Evolutionary conservation across 2,888 invertebrate species (phyloP).

Genomic region (Hoplodrina ambigua): DNA sequence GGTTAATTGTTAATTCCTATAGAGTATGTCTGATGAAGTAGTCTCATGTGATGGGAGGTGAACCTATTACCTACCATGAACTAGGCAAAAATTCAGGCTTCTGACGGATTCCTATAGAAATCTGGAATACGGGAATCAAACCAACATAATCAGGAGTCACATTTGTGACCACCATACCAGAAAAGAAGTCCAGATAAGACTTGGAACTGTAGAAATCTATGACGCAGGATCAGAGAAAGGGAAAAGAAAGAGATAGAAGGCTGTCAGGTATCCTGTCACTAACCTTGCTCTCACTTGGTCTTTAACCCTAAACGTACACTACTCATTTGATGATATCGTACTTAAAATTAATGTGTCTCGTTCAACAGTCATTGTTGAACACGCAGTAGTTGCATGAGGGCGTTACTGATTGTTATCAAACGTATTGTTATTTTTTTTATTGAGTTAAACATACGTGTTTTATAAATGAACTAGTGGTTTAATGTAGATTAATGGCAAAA

Average conservation of each 20-base stretch:
- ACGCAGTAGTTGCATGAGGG: constrained; percentile 43
- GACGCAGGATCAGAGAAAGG: neutral
- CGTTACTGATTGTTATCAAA: constrained; percentile 48
- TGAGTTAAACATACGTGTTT: constrained; percentile 9
- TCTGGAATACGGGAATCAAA: too few relatives aligned
- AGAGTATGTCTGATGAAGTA: too few relatives aligned
- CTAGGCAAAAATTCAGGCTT: too few relatives aligned
- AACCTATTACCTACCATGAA: too few relatives aligned
- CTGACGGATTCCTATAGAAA: too few relatives aligned
- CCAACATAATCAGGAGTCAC: too few relatives aligned
- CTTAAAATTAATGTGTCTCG: constrained; percentile 70
- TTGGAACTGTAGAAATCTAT: too few relatives aligned
- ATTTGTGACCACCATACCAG: too few relatives aligned
- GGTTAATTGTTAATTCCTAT: too few relatives aligned
- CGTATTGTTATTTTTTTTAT: constrained; percentile 50
- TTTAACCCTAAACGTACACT: constrained; percentile 40
- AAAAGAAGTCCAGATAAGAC: too few relatives aligned
- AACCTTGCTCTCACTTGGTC: constrained; percentile 8
- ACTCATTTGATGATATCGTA: constrained; percentile 73
- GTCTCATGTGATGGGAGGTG: too few relatives aligned
- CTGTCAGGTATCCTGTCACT: constrained; percentile 28
- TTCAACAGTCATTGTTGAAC: constrained; percentile 53
- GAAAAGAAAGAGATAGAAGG: neutral
- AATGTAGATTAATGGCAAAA: constrained; percentile 10
- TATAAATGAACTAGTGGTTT: constrained; percentile 7